These are phyloP conservation scores for Bryconaethiops microstoma DNA, from an alignment of 2,797 vertebrate genomes.

Conservation along the genomic window DNA sequence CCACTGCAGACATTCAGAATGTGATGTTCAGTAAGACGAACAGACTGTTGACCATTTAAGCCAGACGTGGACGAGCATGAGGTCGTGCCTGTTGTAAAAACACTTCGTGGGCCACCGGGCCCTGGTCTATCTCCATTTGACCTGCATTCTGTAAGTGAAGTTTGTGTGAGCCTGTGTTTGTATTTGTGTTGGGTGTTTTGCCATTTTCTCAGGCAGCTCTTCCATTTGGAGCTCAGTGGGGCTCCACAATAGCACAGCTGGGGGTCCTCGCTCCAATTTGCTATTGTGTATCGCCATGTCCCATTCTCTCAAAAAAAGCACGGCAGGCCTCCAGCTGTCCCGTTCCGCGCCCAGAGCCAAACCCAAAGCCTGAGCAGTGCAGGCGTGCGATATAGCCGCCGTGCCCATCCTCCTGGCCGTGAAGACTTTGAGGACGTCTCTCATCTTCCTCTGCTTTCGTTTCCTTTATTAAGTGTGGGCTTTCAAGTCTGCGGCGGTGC, in stretches of 20 bases:
- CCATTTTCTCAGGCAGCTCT: slow-evolving; percentile 65
- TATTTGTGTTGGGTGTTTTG: slow-evolving; percentile 37
- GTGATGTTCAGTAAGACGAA: neutral
- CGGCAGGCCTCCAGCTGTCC: slow-evolving; percentile 64
- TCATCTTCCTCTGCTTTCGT: slow-evolving; percentile 15
- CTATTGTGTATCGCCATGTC: slow-evolving; percentile 81
- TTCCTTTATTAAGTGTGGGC: slow-evolving; percentile 9
- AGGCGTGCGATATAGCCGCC: slow-evolving; percentile 19
- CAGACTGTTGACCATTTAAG: neutral
- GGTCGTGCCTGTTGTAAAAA: neutral
- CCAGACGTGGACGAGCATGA: neutral
- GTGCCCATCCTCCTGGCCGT: slow-evolving; percentile 1
- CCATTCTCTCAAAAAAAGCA: slow-evolving; percentile 68
- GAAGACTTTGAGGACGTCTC: slow-evolving; percentile 40
- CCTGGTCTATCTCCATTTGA: slow-evolving; percentile 12
- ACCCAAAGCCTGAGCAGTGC: slow-evolving; percentile 39
- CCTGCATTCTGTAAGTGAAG: slow-evolving; percentile 30
- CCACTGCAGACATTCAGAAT: neutral
- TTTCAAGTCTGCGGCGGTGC: slow-evolving; percentile 41
- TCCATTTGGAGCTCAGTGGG: slow-evolving; percentile 62
- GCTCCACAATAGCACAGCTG: slow-evolving; percentile 71
- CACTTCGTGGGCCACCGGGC: neutral
- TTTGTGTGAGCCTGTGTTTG: slow-evolving; percentile 21
- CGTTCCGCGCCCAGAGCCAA: slow-evolving; percentile 36
- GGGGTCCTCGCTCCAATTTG: slow-evolving; percentile 81